Base-by-base conservation (phyloP, 2,113 vertebrate genomes). In the Athene cunicularia region DNA sequence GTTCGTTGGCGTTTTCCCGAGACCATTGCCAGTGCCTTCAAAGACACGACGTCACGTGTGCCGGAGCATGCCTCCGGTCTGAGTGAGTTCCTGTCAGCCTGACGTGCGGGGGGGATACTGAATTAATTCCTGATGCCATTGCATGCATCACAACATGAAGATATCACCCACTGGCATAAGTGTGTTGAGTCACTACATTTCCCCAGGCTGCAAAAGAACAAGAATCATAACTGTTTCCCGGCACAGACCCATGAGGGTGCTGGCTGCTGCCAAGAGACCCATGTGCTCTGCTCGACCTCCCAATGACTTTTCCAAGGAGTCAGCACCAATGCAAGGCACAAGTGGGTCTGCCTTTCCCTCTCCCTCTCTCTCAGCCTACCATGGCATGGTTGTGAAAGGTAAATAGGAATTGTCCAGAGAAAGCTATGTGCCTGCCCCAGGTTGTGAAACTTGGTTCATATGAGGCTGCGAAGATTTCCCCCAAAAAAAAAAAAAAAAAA, bases 11-110 rank as follows among this genome's bases (percentile, higher is more conserved):
- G 6, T 70, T 71, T 88, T 71, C 84, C 23, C 0, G 0, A 77
- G 74, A 59, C 39, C 13, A 2, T 2, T 41, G 60, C 0, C 0
- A 79, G 66, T 8, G 53, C 80, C 86, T 83, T 87, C 86, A 91
- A 95, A 88, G 58, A 75, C 0, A 0, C 2, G 0, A 73, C 2
- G 0, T 67, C 74, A 59, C 1, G 0, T 71, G 77, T 66, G 75
- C 86, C 0, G 0, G 43, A 85, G 55, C 70, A 27, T 11, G 62
- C 58, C 70, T 85, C 80, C 0, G 0, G 77, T 93, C 93, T 95
- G 93, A 88, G 58, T 2, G 11, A 80, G 87, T 70, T 96, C 95
- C 95, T 82, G 80, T 56, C 90, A 91, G 90, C 87, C 84, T 88
- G 67, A 80, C 19, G 1, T 3, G 14, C 1, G 2, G 45, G 39